Base-by-base conservation (phyloP, 92 coral and sea anemone genomes). In the Parazoanthus atlanticus region DNA sequence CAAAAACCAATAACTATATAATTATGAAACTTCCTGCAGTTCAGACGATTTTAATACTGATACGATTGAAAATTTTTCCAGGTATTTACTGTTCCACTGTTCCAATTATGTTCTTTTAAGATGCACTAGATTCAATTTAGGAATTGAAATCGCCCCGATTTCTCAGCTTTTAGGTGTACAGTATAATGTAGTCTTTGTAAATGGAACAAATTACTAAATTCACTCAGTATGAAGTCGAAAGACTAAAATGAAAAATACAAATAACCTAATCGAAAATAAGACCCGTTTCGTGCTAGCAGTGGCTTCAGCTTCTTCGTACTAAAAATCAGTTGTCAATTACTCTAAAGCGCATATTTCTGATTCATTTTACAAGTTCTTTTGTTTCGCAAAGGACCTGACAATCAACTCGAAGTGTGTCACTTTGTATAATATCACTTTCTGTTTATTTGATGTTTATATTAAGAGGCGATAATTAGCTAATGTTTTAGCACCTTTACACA, bases 381-480 rank as follows among this genome's bases (percentile, higher is more conserved):
- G 77, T 43, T 30, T 80, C 8, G 31, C 17, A 84, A 84, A 46
- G 41, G 56, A 74, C 30, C 61, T 21, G 41, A 32, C 61, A 74
- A 46, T 84, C 40, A 70, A 69, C 6, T n/a, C 33, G 19, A 67
- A 66, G 43, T 36, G 61, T 67, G 76, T 8, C 77, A 34, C 5
- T 28, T 26, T 26, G 36, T 32, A 15, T 13, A 43, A 43, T 8
- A 41, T 36, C 54, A 43, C 46, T 21, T 66, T 65, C 17, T 41
- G 75, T 70, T 29, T 34, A 16, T 11, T 52, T 74, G 41, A 17
- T 84, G 87, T 84, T 84, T 69, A 84, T 46, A 47, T 84, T 46
- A 30, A 10, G 30, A 84, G 79, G 78, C 78, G 87, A 70, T 84
- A 84, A 84, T 84, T 84, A 84, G 87, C 78, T 70, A 70, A 43